A percentile compares a stretch with the other conserved stretches of the same genome.
These are phyloP conservation scores for Drosophila athabasca DNA, from an alignment of 1,140 invertebrate species.

Conservation along the genomic window DNA sequence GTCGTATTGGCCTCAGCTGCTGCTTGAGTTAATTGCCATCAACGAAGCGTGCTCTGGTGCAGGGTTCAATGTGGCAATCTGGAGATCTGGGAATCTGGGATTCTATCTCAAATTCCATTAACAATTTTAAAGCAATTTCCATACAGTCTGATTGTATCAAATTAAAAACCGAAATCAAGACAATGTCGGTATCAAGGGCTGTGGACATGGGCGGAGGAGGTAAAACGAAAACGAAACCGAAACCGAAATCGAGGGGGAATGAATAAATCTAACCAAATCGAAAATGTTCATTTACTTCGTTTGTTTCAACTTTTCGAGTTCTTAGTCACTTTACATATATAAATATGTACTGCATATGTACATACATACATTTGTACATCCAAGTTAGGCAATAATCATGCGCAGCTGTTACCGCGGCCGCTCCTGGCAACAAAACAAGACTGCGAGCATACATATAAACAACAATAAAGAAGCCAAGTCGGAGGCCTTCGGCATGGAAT, in stretches of 20 bases:
- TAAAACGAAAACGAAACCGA: slow-evolving; percentile 13
- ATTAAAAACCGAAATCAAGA: slow-evolving; percentile 60
- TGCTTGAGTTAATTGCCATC: slow-evolving; percentile 40
- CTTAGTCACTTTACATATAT: slow-evolving; percentile 13
- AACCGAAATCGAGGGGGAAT: not conserved
- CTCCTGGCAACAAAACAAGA: no score
- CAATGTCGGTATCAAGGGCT: slow-evolving; percentile 17
- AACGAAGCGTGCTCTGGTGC: slow-evolving; percentile 26
- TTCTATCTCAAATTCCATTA: slow-evolving; percentile 63
- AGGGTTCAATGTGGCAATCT: slow-evolving; percentile 20
- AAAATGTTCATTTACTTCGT: slow-evolving; percentile 22
- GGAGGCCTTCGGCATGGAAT: no score
- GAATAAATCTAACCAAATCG: slow-evolving; percentile 23
- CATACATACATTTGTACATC: not conserved
- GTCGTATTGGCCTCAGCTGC: slow-evolving; percentile 36
- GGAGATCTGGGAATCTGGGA: slow-evolving; percentile 33
- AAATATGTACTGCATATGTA: not conserved
- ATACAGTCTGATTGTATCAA: slow-evolving; percentile 63
- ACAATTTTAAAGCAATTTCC: slow-evolving; percentile 67
- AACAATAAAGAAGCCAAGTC: not conserved
- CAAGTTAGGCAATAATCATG: slow-evolving; percentile 44
- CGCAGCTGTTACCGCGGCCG: slow-evolving; percentile 44
- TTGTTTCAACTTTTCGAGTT: slow-evolving; percentile 17
- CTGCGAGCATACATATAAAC: slow-evolving; percentile 5
- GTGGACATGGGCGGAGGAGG: slow-evolving; percentile 6